phyloP scores from a whole-genome alignment of 2,797 vertebrate species.

The Hyperoplus immaculatus region DNA sequence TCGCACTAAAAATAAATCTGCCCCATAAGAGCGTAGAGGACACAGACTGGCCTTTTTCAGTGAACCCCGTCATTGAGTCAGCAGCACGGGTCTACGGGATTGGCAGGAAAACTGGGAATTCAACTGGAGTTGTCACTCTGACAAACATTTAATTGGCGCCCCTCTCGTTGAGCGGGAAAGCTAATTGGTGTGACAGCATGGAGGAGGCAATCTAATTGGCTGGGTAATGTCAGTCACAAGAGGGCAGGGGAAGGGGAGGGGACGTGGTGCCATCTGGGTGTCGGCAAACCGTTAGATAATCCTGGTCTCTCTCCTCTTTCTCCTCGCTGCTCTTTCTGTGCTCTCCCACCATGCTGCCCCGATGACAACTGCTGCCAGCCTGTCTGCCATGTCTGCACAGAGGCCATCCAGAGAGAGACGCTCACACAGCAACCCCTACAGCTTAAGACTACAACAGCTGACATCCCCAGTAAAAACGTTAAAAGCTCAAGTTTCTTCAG shows the following conservation, averaged over 20 bases:
- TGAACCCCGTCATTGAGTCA: slow-evolving; percentile 22
- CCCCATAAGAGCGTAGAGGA: slow-evolving; percentile 5
- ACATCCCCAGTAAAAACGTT: slow-evolving; percentile 21
- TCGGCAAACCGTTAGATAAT: slow-evolving; percentile 85
- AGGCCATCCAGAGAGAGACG: slow-evolving; percentile 41
- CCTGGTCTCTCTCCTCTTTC: slow-evolving; percentile 64
- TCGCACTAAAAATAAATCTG: background rate
- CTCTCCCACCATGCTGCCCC: slow-evolving; percentile 42
- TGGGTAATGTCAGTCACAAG: slow-evolving; percentile 71
- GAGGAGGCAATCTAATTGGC: slow-evolving; percentile 77
- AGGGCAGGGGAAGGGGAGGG: slow-evolving; percentile 34
- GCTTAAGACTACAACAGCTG: slow-evolving; percentile 41
- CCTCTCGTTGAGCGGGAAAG: slow-evolving; percentile 58
- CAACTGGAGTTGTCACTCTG: slow-evolving; percentile 64
- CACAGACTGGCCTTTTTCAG: slow-evolving; percentile 31
- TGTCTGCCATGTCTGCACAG: slow-evolving; percentile 48
- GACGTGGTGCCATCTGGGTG: slow-evolving; percentile 89
- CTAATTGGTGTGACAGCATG: slow-evolving; percentile 75
- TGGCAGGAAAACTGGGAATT: slow-evolving; percentile 56
- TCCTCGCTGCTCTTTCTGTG: slow-evolving; percentile 20
- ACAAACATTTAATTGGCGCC: slow-evolving; percentile 62
- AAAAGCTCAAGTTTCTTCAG: slow-evolving; percentile 31
- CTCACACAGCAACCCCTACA: slow-evolving; percentile 13
- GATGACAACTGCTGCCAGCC: slow-evolving; percentile 71
- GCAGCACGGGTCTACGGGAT: slow-evolving; percentile 26